A percentile compares a stretch with the other conserved stretches of the same genome.
Evolutionary conservation across 2,888 invertebrate genomes (phyloP).

Genomic region (Trissolcus japonicus): DNA sequence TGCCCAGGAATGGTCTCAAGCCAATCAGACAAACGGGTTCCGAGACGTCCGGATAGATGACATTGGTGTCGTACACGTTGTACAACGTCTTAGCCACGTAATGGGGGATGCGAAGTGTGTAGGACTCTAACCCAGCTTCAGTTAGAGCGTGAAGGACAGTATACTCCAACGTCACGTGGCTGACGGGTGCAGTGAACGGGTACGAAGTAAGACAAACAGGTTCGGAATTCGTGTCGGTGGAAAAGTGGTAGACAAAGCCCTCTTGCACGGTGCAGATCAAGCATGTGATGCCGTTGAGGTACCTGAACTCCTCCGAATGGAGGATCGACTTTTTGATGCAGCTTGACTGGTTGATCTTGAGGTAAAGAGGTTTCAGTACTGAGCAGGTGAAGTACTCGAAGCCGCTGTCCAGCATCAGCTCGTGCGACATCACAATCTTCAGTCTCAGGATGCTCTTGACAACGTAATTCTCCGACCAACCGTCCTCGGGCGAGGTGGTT

Average conservation of each 20-base stretch:
- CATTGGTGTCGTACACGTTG: slow-evolving; percentile 75
- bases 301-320: slow-evolving; percentile 78
- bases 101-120: slow-evolving; percentile 81
- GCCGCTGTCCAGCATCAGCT: slow-evolving; percentile 71
- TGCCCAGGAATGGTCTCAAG: slow-evolving; percentile 82
- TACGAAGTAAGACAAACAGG: slow-evolving; percentile 76
- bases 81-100: slow-evolving; percentile 78
- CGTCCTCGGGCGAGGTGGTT: slow-evolving; percentile 73
- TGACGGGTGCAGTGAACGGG: slow-evolving; percentile 84
- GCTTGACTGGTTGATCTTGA: slow-evolving; percentile 66
- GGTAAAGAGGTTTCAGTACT: slow-evolving; percentile 76
- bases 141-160: slow-evolving; percentile 85
- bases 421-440: slow-evolving; percentile 75
- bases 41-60: slow-evolving; percentile 78
- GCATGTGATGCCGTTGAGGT: slow-evolving; percentile 80
- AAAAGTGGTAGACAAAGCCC: slow-evolving; percentile 85
- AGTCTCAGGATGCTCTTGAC: slow-evolving; percentile 77
- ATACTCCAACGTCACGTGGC: slow-evolving; percentile 82
- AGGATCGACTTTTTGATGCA: slow-evolving; percentile 73
- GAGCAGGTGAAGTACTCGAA: slow-evolving; percentile 78
- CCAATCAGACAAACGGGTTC: slow-evolving; percentile 83
- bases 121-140: slow-evolving; percentile 86
- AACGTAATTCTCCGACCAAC: slow-evolving; percentile 75
- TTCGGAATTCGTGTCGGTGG: slow-evolving; percentile 63
- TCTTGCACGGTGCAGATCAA: slow-evolving; percentile 82